Evolutionary conservation across 2,888 invertebrate genomes (phyloP).

Genomic region (Clostera curtula): DNA sequence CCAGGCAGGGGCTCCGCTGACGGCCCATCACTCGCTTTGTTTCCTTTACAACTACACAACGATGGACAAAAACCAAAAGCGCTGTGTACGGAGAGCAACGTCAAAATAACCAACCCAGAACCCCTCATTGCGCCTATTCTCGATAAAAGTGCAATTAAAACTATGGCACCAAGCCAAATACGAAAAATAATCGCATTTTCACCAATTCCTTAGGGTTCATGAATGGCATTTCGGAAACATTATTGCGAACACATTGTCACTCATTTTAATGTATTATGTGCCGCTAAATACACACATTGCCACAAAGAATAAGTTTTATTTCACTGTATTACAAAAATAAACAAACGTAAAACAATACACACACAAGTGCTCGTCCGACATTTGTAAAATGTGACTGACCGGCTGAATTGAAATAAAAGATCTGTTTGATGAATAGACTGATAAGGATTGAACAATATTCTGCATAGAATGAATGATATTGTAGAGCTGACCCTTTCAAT

Average conservation of each 20-base stretch:
- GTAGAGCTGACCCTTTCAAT: too few relatives aligned
- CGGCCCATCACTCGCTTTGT: conserved; percentile 68
- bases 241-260: conserved; percentile 11
- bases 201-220: conserved; percentile 45
- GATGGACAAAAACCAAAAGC: conserved; percentile 56
- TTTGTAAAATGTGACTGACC: conserved; percentile 49
- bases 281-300: conserved; percentile 28
- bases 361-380: conserved; percentile 48
- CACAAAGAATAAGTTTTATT: conserved; percentile 22
- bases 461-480: too few relatives aligned
- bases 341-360: conserved; percentile 48
- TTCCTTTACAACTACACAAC: conserved; percentile 73
- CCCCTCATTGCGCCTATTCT: conserved; percentile 54
- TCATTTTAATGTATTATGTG: conserved; percentile 14
- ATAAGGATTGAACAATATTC: not conserved
- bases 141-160: conserved; percentile 50
- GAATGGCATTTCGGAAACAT: conserved; percentile 29
- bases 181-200: conserved; percentile 66
- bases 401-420: conserved; percentile 23
- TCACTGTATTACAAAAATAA: conserved; percentile 45
- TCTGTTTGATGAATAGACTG: conserved; percentile 9
- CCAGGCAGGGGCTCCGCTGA: conserved; percentile 69
- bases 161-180: conserved; percentile 69
- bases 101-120: conserved; percentile 37
- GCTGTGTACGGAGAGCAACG: conserved; percentile 34